phyloP scores from a whole-genome alignment of 1,140 invertebrate species.

The Drosophila punjabiensis region DNA sequence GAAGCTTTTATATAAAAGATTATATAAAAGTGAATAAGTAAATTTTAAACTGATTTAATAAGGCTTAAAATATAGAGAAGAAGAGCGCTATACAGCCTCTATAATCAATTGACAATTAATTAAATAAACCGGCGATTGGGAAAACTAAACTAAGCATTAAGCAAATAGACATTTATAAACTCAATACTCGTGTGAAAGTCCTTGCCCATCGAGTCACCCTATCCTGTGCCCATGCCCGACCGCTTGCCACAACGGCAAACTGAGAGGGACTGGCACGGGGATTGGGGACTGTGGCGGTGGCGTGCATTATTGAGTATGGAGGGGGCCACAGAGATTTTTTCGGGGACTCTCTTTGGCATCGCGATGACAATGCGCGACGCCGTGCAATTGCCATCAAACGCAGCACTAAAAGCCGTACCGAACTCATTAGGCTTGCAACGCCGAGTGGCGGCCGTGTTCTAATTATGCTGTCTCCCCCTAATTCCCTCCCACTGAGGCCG shows the following conservation, averaged over 20 bases:
- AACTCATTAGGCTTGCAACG: conserved; percentile 74
- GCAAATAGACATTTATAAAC: not conserved
- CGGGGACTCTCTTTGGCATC: conserved; percentile 11
- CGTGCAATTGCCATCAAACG: conserved; percentile 62
- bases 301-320: conserved; percentile 51
- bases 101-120: not conserved
- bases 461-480: conserved; percentile 58
- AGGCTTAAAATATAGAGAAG: too few species aligned
- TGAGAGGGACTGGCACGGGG: not conserved
- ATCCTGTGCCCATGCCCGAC: not conserved
- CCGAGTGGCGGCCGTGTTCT: conserved; percentile 51
- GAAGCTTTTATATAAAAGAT: too few species aligned
- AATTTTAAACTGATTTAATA: too few species aligned
- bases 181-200: not conserved
- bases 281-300: conserved; percentile 11
- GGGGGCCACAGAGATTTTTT: conserved; percentile 47
- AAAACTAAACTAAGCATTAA: not conserved
- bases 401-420: conserved; percentile 60
- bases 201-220: conserved; percentile 6
- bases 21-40: too few species aligned
- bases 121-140: not conserved
- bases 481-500: conserved; percentile 8
- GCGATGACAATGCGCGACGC: conserved; percentile 38
- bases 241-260: conserved; percentile 38
- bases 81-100: not conserved